phyloP scores from a whole-genome alignment of 2,113 vertebrate species.

The Echinops telfairi region DNA sequence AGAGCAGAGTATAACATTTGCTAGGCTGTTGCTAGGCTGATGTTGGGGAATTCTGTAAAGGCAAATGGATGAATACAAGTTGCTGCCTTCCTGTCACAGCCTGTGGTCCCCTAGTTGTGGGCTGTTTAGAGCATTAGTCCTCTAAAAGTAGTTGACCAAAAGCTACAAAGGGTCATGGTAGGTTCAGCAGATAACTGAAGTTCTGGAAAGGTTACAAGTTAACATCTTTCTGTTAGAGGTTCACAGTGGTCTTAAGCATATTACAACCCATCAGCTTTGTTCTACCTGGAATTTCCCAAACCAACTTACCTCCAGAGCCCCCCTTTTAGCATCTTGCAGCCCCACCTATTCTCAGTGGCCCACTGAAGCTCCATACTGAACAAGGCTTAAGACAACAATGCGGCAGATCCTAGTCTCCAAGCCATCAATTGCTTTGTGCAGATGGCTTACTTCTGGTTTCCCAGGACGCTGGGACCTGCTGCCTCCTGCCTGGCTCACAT shows the following conservation, averaged over 20 bases:
- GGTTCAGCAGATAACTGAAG: slow-evolving; percentile 24
- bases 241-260: not conserved
- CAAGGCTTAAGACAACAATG: not conserved
- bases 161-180: not conserved
- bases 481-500: not conserved
- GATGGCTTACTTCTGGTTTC: not conserved
- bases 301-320: not conserved
- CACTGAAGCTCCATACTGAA: not conserved
- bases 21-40: not conserved
- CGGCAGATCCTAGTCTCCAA: not conserved
- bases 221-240: slow-evolving; percentile 5
- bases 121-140: not conserved
- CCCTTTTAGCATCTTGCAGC: not conserved
- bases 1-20: not conserved
- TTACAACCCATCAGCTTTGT: slow-evolving; percentile 27
- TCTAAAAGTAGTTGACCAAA: not conserved
- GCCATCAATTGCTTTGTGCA: not conserved
- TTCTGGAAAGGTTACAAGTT: not conserved
- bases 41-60: not conserved
- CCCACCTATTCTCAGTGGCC: not conserved
- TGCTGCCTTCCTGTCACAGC: not conserved
- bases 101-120: not conserved
- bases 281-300: not conserved
- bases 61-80: not conserved
- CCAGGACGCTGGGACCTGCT: not conserved